Percentiles rank a stretch among this genome's conserved stretches.
Conservation (phyloP, 2,888 invertebrate genomes). For the Nemotelus nigrinus region DNA sequence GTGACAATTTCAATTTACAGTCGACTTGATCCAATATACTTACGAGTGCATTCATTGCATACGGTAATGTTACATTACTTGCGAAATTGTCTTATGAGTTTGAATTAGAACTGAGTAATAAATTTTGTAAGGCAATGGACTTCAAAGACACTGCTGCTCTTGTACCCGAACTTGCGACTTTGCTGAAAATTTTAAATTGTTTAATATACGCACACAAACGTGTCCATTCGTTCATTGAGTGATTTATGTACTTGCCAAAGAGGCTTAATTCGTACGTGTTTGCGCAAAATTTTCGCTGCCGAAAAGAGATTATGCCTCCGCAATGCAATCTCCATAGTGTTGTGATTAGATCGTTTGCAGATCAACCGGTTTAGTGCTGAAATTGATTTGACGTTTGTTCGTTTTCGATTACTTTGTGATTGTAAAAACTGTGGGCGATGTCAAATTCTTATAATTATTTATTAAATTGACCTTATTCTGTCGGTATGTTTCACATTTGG, state of each 20-base stretch:
- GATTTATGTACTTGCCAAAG: constrained; percentile 42
- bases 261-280: neutral
- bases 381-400: too few species aligned
- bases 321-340: too few species aligned
- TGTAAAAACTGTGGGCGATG: too few species aligned
- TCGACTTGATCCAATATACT: too few species aligned
- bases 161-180: neutral
- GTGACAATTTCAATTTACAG: too few species aligned
- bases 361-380: too few species aligned
- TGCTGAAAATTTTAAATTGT: neutral
- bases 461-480: too few species aligned
- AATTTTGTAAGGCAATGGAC: constrained; percentile 28
- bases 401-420: too few species aligned
- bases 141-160: neutral
- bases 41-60: neutral
- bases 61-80: constrained; percentile 29
- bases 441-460: too few species aligned
- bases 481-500: too few species aligned
- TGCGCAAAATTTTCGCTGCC: constrained; percentile 19
- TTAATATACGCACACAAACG: neutral
- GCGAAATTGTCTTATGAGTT: constrained; percentile 24
- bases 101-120: constrained; percentile 35
- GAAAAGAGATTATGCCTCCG: constrained; percentile 10
- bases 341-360: too few species aligned
- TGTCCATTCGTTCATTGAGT: constrained; percentile 13